phyloP scores from a whole-genome alignment of 1,140 invertebrate species.

The Artemia franciscana region DNA sequence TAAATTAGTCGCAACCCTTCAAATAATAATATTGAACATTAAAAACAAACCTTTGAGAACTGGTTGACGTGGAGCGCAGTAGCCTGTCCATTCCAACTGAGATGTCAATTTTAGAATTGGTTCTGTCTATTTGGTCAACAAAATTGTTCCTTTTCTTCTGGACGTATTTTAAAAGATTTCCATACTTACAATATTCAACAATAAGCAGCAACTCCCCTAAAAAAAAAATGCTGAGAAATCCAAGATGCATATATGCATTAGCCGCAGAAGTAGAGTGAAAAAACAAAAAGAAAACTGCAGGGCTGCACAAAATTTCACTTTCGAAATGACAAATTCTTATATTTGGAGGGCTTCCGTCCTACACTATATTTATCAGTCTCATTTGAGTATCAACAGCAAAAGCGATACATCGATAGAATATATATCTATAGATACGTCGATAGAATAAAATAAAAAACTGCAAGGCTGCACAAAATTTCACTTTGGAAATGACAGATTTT shows the following conservation, averaged over 20 bases:
- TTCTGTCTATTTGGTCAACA: slow-evolving; percentile 17
- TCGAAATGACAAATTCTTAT: neutral
- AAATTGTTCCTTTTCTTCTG: slow-evolving; percentile 17
- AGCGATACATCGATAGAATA: too few species aligned
- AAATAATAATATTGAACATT: neutral
- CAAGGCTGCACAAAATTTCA: neutral
- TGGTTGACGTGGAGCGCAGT: neutral
- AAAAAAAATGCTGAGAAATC: neutral
- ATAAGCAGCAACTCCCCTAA: slow-evolving; percentile 21
- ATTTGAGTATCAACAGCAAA: neutral
- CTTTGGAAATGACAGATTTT: neutral
- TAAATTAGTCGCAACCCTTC: neutral
- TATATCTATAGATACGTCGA: too few species aligned
- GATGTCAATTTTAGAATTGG: slow-evolving; percentile 37
- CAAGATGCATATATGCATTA: neutral
- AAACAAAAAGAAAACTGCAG: neutral
- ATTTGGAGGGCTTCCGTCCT: neutral
- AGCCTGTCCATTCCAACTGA: slow-evolving; percentile 26
- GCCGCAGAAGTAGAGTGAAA: neutral
- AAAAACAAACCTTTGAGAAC: neutral
- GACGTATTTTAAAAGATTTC: slow-evolving; percentile 24
- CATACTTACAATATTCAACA: slow-evolving; percentile 26
- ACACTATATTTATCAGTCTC: neutral
- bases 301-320: neutral
- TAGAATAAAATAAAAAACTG: neutral